These are phyloP conservation scores for Erynnis tages DNA, from an alignment of 2,888 invertebrate species.

Conservation along the genomic window DNA sequence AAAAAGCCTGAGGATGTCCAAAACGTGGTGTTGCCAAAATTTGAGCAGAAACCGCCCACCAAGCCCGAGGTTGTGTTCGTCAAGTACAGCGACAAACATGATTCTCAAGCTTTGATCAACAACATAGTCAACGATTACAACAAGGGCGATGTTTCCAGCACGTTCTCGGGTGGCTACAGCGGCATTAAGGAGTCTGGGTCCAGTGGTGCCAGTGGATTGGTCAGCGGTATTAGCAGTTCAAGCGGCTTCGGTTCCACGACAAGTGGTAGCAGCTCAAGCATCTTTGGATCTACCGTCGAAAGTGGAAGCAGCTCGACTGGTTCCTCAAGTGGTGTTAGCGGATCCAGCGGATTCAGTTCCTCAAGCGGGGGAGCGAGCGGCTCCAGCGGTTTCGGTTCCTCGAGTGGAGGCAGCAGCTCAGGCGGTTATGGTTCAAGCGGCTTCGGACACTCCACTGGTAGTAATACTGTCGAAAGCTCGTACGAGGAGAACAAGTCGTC, in stretches of 20 bases:
- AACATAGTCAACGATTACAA: constrained; percentile 70
- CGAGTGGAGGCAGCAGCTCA: too few species aligned
- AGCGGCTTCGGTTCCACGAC: constrained; percentile 14
- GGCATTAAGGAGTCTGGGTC: neutral
- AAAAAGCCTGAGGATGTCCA: constrained; percentile 88
- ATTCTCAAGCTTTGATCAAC: constrained; percentile 67
- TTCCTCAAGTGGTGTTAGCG: too few species aligned
- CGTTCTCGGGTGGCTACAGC: constrained; percentile 28
- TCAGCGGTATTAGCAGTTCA: constrained; percentile 8
- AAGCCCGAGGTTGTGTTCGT: constrained; percentile 91
- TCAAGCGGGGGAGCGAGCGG: too few species aligned
- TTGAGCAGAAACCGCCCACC: constrained; percentile 85
- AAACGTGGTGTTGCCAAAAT: constrained; percentile 84
- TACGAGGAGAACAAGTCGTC: constrained; percentile 4
- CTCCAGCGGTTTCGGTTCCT: too few species aligned
- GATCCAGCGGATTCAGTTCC: too few species aligned
- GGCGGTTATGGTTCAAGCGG: too few species aligned
- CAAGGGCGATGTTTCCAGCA: constrained; percentile 41
- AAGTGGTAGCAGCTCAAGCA: constrained; percentile 7
- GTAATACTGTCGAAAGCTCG: too few species aligned
- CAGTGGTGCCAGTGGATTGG: constrained; percentile 14
- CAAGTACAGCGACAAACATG: constrained; percentile 86
- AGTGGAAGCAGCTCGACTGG: too few species aligned
- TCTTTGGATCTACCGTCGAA: too few species aligned
- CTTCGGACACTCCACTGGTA: too few species aligned